Evolutionary conservation across 2,113 vertebrate species (phyloP).

Genomic region (Eleginops maclovinus): DNA sequence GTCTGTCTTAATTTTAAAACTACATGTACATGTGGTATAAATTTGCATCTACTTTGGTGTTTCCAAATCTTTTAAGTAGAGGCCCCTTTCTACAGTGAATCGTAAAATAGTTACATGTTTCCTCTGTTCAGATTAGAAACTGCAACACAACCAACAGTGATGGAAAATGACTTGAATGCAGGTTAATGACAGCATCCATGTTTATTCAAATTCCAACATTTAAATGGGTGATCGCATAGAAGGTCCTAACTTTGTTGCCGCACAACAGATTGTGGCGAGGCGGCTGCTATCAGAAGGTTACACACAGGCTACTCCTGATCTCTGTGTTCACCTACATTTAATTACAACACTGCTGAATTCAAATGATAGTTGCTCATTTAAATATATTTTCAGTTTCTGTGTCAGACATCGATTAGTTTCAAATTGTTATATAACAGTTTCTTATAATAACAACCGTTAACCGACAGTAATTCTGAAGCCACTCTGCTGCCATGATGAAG

Average conservation of each 20-base stretch:
- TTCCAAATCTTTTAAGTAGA: background rate
- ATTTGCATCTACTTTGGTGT: background rate
- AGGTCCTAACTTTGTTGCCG: background rate
- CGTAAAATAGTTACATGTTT: background rate
- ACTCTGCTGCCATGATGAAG: slow-evolving; percentile 1
- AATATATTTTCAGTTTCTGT: background rate
- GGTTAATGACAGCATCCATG: background rate
- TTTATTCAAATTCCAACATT: background rate
- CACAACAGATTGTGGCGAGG: no score
- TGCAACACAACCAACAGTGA: background rate
- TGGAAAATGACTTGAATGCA: background rate
- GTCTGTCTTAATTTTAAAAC: background rate
- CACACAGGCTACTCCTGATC: background rate
- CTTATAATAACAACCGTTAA: background rate
- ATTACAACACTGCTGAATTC: background rate
- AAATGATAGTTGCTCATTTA: background rate
- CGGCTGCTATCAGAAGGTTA: no score
- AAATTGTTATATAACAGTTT: background rate
- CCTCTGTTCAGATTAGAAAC: no score
- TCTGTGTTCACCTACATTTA: background rate
- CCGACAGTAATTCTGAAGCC: background rate
- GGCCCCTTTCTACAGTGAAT: background rate
- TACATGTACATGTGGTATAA: no score
- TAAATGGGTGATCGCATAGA: background rate
- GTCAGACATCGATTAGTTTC: background rate